Evolutionary conservation across 2,888 invertebrate species (phyloP), one percentile per base, ranked within the genome.

Genomic region (Drosophila maculinotata): DNA sequence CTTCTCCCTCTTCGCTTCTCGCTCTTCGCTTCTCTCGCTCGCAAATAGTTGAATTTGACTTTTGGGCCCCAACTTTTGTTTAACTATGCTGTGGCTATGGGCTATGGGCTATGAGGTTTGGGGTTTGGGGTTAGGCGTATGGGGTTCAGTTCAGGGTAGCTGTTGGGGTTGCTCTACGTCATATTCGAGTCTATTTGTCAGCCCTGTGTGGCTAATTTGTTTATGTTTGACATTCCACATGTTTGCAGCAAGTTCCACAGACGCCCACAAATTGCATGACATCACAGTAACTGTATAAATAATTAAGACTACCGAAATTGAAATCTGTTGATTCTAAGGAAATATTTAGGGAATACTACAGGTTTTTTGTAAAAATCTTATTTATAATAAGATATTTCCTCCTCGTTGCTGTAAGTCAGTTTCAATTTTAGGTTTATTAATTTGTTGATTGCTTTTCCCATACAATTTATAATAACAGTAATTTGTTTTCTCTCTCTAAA

Each of bases 201-300:
- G 45, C 20, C 26, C 39, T 41, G 39, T 42, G 57, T 35, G 51
- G 20, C 33, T 58, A 58, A 72, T 69, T 65, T 72, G 42, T 57
- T 52, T 20, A 41, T 64, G 53, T 47, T 58, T 64, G 48, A 44
- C 69, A 69, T 69, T 52, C 65, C 65, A 10, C n/a, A 45, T 52
- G 25, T 48, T 60, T 52, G 38, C 48, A 48, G 36, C 23, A 47
- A 41, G 17, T 25, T 57, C 10, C 23, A 23, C 65, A 33, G 6
- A 15, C 36, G 14, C 20, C 36, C 42, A 25, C 48, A 35, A 47
- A 26, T 30, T 48, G 28, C 28, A 54, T 56, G 64, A 47, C 35
- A 10, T 42, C 49, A 63, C 31, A 33, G n/a, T 9, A 17, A 44
- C 31, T 51, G n/a, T 12, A 8, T 45, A 51, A 44, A 51, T 49